A percentile compares a stretch with the other conserved stretches of the same genome.
Evolutionary conservation across 2,888 invertebrate genomes (phyloP).

Genomic region (Tetanocera ferruginea): DNA sequence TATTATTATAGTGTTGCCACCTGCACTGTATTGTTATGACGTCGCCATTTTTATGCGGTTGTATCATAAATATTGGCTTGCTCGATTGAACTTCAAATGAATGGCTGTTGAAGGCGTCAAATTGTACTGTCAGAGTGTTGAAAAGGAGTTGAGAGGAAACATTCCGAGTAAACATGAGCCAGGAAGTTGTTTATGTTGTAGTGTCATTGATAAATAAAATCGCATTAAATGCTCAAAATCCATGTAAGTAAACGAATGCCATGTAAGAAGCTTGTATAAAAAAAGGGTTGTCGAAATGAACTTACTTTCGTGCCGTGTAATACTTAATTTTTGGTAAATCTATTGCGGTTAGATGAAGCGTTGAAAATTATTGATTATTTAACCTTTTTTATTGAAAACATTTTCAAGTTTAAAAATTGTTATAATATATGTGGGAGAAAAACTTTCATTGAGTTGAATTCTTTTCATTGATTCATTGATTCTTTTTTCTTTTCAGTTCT

Average conservation of each 20-base stretch:
- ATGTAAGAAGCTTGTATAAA: background rate
- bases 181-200: background rate
- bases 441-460: too few species aligned
- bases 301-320: too few species aligned
- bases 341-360: too few species aligned
- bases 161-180: background rate
- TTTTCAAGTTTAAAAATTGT: too few species aligned
- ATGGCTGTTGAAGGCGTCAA: background rate
- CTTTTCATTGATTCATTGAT: too few species aligned
- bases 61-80: conserved; percentile 49
- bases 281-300: background rate
- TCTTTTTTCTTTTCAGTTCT: too few species aligned
- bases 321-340: too few species aligned
- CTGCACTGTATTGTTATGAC: conserved; percentile 49
- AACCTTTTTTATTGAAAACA: too few species aligned
- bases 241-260: too few species aligned
- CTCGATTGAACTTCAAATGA: conserved; percentile 50
- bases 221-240: background rate
- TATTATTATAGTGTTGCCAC: conserved; percentile 47
- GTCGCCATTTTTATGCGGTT: conserved; percentile 38
- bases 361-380: too few species aligned
- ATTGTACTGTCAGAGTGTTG: background rate
- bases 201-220: background rate
- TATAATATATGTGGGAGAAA: too few species aligned
- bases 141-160: background rate